Conservation (phyloP, 1,140 invertebrate species). For the Caenorhabditis inopinata region DNA sequence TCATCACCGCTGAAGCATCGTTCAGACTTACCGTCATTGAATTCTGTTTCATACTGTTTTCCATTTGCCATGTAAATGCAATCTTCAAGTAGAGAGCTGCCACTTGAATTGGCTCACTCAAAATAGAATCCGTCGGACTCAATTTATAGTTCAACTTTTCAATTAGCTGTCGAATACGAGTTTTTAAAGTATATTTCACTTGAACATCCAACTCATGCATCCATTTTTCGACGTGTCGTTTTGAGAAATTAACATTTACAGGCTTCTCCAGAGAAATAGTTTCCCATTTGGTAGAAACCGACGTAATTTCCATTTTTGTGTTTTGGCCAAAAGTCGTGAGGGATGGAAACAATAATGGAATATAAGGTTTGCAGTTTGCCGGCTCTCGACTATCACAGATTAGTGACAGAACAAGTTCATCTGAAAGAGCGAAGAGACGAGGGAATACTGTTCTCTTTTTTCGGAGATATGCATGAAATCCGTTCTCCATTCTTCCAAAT, state of each 20-base stretch:
- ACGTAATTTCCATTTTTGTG: slow-evolving; percentile 4
- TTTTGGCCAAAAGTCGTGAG: neutral
- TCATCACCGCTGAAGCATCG: neutral
- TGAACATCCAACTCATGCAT: slow-evolving; percentile 17
- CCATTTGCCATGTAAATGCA: slow-evolving; percentile 2
- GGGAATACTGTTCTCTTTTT: slow-evolving; percentile 31
- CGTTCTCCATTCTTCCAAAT: slow-evolving; percentile 14
- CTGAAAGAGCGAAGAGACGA: neutral
- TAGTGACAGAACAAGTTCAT: slow-evolving; percentile 13
- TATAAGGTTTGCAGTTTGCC: neutral
- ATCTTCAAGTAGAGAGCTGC: neutral
- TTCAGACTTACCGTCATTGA: neutral
- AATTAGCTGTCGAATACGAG: neutral
- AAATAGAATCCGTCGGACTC: neutral
- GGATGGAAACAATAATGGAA: neutral
- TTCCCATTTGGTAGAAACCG: neutral
- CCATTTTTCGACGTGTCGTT: slow-evolving; percentile 37
- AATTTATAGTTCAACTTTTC: slow-evolving; percentile 8
- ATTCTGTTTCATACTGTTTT: slow-evolving; percentile 10
- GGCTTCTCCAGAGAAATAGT: neutral
- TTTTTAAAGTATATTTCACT: neutral
- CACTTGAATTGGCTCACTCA: neutral
- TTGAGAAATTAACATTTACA: slow-evolving; percentile 25
- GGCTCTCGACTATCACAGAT: slow-evolving; percentile 19
- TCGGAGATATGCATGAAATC: slow-evolving; percentile 33